Evolutionary conservation across 92 coral and sea anemone species (phyloP).

Genomic region (Phenganax marumi): DNA sequence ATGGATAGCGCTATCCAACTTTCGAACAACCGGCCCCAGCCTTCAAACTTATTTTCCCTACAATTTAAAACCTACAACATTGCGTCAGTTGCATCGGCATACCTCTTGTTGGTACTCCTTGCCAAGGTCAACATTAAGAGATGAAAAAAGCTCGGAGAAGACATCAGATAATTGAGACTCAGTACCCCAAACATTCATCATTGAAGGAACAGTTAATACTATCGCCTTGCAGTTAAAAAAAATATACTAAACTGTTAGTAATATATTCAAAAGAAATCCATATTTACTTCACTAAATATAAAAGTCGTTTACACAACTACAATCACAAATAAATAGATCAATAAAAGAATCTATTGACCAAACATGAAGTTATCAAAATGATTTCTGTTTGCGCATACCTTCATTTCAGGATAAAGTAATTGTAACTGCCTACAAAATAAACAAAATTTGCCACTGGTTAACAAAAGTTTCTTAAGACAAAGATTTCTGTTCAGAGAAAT

Average conservation of each 20-base stretch:
- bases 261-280: too few relatives aligned
- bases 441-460: slow-evolving; percentile 4
- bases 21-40: too few relatives aligned
- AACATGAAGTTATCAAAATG: neutral
- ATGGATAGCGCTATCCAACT: too few relatives aligned
- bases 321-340: too few relatives aligned
- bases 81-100: too few relatives aligned
- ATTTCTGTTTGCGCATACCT: slow-evolving; percentile 52
- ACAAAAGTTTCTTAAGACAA: neutral
- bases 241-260: too few relatives aligned
- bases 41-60: too few relatives aligned
- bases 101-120: slow-evolving; percentile 76
- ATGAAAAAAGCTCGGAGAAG: slow-evolving; percentile 64
- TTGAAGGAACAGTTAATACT: slow-evolving; percentile 49
- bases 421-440: slow-evolving; percentile 70
- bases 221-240: slow-evolving; percentile 52
- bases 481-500: neutral
- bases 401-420: slow-evolving; percentile 71
- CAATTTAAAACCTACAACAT: too few relatives aligned
- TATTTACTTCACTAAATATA: too few relatives aligned
- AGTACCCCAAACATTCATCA: neutral
- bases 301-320: too few relatives aligned
- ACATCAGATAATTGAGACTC: slow-evolving; percentile 52
- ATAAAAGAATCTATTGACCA: neutral
- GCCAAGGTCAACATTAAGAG: slow-evolving; percentile 67